A percentile compares a stretch with the other conserved stretches of the same genome.
phyloP scores from a whole-genome alignment of 2,888 invertebrate species.

The Pachliopta kotzebuea region DNA sequence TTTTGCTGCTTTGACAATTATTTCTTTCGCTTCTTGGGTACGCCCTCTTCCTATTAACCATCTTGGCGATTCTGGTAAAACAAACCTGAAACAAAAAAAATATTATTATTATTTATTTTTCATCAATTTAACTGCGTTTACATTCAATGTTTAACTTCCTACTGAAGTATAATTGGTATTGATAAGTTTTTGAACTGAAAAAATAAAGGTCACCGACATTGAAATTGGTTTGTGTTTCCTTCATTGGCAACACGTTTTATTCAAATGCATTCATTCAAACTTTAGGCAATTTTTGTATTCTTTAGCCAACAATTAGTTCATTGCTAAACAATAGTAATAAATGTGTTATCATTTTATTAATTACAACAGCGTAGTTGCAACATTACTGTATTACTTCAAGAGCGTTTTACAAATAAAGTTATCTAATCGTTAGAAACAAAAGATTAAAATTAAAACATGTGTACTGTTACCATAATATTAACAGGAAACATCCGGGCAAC shows the following conservation, averaged over 20 bases:
- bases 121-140: neutral
- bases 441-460: neutral
- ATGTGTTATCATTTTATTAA: too few relatives aligned
- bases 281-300: neutral
- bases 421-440: neutral
- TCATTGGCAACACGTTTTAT: neutral
- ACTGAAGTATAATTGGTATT: neutral
- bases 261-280: neutral
- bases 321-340: neutral
- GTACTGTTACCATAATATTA: slow-evolving; percentile 82
- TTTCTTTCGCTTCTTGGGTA: slow-evolving; percentile 84
- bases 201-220: neutral
- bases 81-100: slow-evolving; percentile 78
- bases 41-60: slow-evolving; percentile 88
- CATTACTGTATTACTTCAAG: neutral
- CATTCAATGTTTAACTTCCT: neutral
- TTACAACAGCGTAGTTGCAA: neutral
- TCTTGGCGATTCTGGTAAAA: slow-evolving; percentile 89
- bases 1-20: slow-evolving; percentile 83
- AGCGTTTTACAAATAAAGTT: neutral
- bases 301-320: neutral
- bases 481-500: slow-evolving; percentile 85
- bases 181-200: neutral
- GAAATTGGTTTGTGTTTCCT: neutral
- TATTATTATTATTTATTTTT: neutral